These are phyloP conservation scores for Sinocyclocheilus anophthalmus DNA, from an alignment of 2,113 vertebrate genomes.

Conservation along the genomic window DNA sequence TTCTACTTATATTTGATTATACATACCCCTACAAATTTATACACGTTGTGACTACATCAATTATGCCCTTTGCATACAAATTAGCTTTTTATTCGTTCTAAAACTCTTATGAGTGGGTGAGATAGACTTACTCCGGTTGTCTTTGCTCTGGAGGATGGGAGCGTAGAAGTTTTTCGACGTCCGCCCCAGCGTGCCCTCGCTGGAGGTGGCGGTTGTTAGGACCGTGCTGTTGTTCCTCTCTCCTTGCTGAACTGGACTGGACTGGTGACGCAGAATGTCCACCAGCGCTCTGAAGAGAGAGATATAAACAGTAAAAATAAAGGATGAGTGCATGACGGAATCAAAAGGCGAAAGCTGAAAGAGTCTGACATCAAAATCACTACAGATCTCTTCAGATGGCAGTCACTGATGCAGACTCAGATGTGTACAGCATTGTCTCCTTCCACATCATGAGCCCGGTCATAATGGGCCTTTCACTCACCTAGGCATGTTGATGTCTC, in stretches of 20 bases:
- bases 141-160: constrained; percentile 80
- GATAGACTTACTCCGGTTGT: constrained; percentile 84
- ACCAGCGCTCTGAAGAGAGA: constrained; percentile 80
- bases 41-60: neutral
- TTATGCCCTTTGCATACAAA: neutral
- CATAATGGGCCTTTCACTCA: constrained; percentile 58
- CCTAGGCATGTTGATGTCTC: constrained; percentile 90
- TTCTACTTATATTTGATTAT: neutral
- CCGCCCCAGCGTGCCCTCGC: constrained; percentile 70
- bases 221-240: constrained; percentile 81
- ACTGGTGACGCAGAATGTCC: constrained; percentile 88
- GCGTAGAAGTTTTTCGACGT: constrained; percentile 84
- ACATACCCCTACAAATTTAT: neutral
- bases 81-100: neutral
- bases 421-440: constrained; percentile 13
- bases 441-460: neutral
- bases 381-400: neutral
- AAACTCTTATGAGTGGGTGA: neutral
- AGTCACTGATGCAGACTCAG: constrained; percentile 14
- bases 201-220: constrained; percentile 66
- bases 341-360: neutral
- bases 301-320: constrained; percentile 8
- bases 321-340: neutral
- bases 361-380: neutral
- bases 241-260: constrained; percentile 78